Conservation (phyloP, 2,888 invertebrate genomes). For the Rhodophaea formosa region DNA sequence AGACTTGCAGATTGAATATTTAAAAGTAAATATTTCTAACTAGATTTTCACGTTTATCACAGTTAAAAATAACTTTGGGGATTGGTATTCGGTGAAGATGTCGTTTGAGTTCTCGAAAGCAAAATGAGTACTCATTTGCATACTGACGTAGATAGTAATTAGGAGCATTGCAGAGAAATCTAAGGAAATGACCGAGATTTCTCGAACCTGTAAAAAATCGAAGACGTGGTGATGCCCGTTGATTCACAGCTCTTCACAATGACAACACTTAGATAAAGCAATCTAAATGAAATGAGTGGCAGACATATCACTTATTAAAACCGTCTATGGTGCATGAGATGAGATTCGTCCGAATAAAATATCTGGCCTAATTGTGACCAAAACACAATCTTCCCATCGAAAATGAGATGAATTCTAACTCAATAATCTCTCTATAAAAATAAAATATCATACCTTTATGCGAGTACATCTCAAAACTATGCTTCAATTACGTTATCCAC, state of each 20-base stretch:
- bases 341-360: no score
- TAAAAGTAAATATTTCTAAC: slow-evolving; percentile 8
- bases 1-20: slow-evolving; percentile 11
- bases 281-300: no score
- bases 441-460: no score
- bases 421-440: no score
- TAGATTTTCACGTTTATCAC: background rate
- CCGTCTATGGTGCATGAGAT: no score
- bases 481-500: background rate
- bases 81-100: background rate
- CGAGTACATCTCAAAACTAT: background rate
- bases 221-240: background rate
- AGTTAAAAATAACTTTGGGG: background rate
- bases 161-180: background rate
- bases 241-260: background rate
- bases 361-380: no score
- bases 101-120: background rate
- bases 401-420: background rate
- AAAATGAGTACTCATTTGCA: background rate
- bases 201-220: background rate
- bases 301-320: no score
- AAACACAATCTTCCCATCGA: no score
- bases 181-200: background rate
- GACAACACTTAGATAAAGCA: background rate
- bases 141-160: background rate